Conservation (phyloP, 2,113 vertebrate species). For the Camelus dromedarius region DNA sequence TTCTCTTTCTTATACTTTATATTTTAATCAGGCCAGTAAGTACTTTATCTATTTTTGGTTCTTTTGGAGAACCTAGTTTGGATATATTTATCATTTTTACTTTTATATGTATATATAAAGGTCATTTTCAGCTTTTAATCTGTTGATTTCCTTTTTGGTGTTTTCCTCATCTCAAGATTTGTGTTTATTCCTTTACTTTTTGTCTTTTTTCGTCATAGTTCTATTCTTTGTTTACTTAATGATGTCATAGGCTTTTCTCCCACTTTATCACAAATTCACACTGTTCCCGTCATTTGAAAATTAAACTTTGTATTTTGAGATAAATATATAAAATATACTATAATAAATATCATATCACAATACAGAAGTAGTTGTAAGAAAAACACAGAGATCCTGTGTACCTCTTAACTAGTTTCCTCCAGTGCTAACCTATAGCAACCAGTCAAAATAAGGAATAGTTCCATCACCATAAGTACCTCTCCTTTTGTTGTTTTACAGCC, state of each 20-base stretch:
- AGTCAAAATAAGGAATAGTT: background rate
- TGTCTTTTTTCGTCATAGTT: background rate
- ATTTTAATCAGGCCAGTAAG: background rate
- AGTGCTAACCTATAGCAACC: background rate
- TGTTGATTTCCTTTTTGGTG: background rate
- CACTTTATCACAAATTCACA: background rate
- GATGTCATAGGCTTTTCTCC: background rate
- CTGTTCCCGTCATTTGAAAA: background rate
- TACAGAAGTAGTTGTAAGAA: background rate
- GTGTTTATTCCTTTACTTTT: background rate
- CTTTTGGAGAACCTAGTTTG: background rate
- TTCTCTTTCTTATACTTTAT: background rate
- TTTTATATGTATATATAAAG: background rate
- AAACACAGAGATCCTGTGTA: background rate
- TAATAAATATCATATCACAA: background rate
- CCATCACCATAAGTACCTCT: background rate
- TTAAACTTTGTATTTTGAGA: conserved; percentile 48
- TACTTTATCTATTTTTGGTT: background rate
- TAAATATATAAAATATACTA: background rate
- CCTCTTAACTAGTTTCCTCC: background rate
- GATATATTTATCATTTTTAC: background rate
- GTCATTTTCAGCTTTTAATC: background rate
- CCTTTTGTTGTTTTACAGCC: background rate
- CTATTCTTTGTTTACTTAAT: conserved; percentile 24
- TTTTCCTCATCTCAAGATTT: background rate